A percentile compares a stretch with the other conserved stretches of the same genome.
Conservation (phyloP, 2,888 invertebrate genomes). For the Baronia brevicornis region DNA sequence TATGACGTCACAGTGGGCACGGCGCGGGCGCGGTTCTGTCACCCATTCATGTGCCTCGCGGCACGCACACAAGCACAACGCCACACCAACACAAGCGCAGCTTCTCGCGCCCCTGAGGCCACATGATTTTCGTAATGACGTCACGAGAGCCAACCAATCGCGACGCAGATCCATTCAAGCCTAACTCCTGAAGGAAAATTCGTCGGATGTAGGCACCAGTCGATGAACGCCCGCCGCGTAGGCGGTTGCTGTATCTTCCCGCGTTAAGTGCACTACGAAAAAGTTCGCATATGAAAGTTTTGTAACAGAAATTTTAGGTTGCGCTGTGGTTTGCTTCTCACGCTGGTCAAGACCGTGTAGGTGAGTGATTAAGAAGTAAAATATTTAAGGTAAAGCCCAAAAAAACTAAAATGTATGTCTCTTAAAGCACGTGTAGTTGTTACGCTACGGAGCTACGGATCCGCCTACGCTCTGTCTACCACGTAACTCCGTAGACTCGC, state of each 20-base stretch:
- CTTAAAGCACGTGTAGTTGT: slow-evolving; percentile 51
- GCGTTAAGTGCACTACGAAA: not conserved
- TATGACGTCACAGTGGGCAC: slow-evolving; percentile 66
- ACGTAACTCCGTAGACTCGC: slow-evolving; percentile 68
- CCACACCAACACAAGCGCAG: slow-evolving; percentile 40
- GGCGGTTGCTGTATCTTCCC: slow-evolving; percentile 22
- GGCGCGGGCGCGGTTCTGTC: slow-evolving; percentile 37
- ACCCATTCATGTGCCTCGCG: slow-evolving; percentile 22
- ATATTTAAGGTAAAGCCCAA: no score
- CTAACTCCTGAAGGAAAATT: slow-evolving; percentile 76
- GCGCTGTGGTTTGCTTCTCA: slow-evolving; percentile 2
- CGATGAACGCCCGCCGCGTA: slow-evolving; percentile 50
- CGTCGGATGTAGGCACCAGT: slow-evolving; percentile 67
- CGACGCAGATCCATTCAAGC: slow-evolving; percentile 80
- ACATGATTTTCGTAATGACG: slow-evolving; percentile 83
- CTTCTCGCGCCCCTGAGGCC: slow-evolving; percentile 44
- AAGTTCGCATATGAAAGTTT: slow-evolving; percentile 11
- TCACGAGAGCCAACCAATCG: slow-evolving; percentile 79
- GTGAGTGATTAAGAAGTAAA: no score
- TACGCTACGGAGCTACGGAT: slow-evolving; percentile 51
- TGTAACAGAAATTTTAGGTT: slow-evolving; percentile 1
- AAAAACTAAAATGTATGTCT: no score
- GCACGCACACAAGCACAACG: slow-evolving; percentile 55
- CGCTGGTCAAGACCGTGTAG: not conserved
- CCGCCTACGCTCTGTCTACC: slow-evolving; percentile 63